Evolutionary conservation across 1,140 invertebrate species (phyloP).

Genomic region (Scaptodrosophila lebanonensis): DNA sequence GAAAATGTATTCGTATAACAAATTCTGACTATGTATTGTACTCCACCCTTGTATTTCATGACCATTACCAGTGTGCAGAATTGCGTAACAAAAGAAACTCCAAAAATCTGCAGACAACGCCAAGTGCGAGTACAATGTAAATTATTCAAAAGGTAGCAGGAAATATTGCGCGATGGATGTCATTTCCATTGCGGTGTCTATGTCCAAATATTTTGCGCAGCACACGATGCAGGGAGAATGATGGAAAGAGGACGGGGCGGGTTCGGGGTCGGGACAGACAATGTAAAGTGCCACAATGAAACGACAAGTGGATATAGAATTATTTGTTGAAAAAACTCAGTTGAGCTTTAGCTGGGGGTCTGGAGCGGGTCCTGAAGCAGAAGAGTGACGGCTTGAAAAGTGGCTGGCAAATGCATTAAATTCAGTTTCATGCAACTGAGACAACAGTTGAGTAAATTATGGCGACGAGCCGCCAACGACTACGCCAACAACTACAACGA

Average conservation of each 20-base stretch:
- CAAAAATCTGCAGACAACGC: constrained; percentile 59
- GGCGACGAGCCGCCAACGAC: constrained; percentile 45
- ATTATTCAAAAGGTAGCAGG: constrained; percentile 69
- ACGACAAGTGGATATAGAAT: constrained; percentile 31
- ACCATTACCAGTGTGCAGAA: too few species aligned
- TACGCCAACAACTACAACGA: background rate
- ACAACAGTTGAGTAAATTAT: constrained; percentile 74
- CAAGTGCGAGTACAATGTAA: constrained; percentile 49
- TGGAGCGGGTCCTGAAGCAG: background rate
- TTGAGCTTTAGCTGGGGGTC: background rate
- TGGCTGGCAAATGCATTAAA: constrained; percentile 66
- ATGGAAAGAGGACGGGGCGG: too few species aligned
- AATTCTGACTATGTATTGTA: too few species aligned
- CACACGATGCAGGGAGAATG: too few species aligned
- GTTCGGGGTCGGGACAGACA: constrained; percentile 14
- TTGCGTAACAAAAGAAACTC: constrained; percentile 39
- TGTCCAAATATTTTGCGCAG: too few species aligned
- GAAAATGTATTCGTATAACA: too few species aligned
- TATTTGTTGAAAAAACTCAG: constrained; percentile 20
- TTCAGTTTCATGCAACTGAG: constrained; percentile 72
- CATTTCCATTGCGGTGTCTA: constrained; percentile 40
- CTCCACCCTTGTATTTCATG: too few species aligned
- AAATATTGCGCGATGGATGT: constrained; percentile 61
- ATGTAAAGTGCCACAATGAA: constrained; percentile 6
- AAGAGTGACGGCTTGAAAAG: constrained; percentile 42